A percentile compares a stretch with the other conserved stretches of the same genome.
Evolutionary conservation across 2,888 invertebrate species (phyloP).

Genomic region (Nymphalis urticae): DNA sequence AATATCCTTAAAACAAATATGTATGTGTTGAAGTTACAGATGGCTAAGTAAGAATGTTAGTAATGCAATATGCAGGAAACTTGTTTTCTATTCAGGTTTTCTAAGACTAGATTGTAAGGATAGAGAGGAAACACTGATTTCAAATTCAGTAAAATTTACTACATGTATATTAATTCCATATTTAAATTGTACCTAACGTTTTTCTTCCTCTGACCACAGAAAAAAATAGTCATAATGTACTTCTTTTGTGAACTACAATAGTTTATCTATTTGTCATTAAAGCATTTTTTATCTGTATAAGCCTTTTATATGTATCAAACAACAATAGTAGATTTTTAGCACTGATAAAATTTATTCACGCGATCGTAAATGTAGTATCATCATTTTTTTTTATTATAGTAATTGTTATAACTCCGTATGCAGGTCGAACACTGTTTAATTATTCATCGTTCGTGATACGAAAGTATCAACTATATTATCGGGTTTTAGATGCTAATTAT

Average conservation of each 20-base stretch:
- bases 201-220: not conserved
- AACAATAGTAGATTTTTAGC: constrained; percentile 45
- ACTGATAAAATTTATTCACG: constrained; percentile 49
- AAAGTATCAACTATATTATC: constrained; percentile 24
- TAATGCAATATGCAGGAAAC: constrained; percentile 34
- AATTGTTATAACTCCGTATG: constrained; percentile 44
- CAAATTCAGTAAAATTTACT: not conserved
- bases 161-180: not conserved
- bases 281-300: constrained; percentile 33
- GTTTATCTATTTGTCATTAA: constrained; percentile 16
- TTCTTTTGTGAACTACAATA: constrained; percentile 26
- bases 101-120: constrained; percentile 3
- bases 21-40: constrained; percentile 11
- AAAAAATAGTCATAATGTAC: constrained; percentile 19
- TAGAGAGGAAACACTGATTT: not conserved
- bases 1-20: not conserved
- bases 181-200: not conserved
- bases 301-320: constrained; percentile 39
- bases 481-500: constrained; percentile 2
- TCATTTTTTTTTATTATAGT: constrained; percentile 34
- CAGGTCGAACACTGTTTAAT: constrained; percentile 41
- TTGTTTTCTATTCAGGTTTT: constrained; percentile 26
- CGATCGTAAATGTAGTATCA: constrained; percentile 43
- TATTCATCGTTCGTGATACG: constrained; percentile 44
- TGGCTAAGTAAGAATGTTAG: constrained; percentile 27